These are phyloP conservation scores for Morbakka virulenta DNA, from an alignment of 30 jellyfish, hydroid and myxozoan species.

Conservation along the genomic window DNA sequence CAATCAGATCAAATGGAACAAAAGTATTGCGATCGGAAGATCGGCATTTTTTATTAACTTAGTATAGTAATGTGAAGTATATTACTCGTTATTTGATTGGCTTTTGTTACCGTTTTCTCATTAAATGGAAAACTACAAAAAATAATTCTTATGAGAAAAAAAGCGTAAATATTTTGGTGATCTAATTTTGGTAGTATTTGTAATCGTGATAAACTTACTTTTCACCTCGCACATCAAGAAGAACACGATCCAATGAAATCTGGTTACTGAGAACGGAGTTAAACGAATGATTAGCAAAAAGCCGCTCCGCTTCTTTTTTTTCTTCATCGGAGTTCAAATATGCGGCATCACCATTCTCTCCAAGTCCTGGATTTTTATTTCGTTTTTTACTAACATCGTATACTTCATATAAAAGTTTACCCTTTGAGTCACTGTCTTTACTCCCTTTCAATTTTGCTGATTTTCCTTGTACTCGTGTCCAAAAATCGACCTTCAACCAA, in stretches of 20 bases:
- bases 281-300: constrained; percentile 91
- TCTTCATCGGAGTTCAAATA: constrained; percentile 51
- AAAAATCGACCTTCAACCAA: constrained; percentile 69
- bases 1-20: too few species aligned
- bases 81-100: too few species aligned
- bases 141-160: too few species aligned
- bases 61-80: too few species aligned
- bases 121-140: too few species aligned
- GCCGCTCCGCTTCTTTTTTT: constrained; percentile 70
- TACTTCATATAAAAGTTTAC: constrained; percentile 39
- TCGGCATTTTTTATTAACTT: too few species aligned
- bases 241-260: constrained; percentile 80
- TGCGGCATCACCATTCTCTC: constrained; percentile 96
- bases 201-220: too few species aligned
- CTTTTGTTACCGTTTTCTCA: too few species aligned
- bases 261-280: constrained; percentile 89
- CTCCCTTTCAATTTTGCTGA: background rate
- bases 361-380: constrained; percentile 79
- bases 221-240: constrained; percentile 89
- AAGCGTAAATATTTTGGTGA: too few species aligned
- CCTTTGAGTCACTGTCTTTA: constrained; percentile 13
- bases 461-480: background rate
- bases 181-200: too few species aligned
- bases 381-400: constrained; percentile 73
- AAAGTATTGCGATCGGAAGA: too few species aligned